Evolutionary conservation across 2,797 vertebrate genomes (phyloP).

Genomic region (Halcyon chelicuti): DNA sequence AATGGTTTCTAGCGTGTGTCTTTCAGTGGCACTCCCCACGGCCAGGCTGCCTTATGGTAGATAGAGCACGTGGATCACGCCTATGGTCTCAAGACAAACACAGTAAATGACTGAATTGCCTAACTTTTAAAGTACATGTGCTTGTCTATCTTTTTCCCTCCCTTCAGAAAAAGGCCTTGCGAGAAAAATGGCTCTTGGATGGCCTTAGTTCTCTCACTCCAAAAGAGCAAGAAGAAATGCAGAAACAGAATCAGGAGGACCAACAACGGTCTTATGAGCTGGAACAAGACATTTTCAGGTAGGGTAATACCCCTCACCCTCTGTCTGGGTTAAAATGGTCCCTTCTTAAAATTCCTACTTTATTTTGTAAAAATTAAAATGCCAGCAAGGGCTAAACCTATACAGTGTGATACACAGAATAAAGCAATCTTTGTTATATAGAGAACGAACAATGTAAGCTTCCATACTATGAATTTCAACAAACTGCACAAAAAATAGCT

Average conservation of each 20-base stretch:
- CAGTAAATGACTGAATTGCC: background rate
- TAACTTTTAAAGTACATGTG: background rate
- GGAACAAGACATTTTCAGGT: constrained; percentile 90
- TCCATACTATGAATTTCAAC: background rate
- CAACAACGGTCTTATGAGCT: constrained; percentile 84
- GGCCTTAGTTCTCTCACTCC: constrained; percentile 87
- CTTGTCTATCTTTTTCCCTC: background rate
- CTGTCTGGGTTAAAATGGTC: background rate
- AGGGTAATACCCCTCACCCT: background rate
- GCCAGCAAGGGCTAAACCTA: background rate
- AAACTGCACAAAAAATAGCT: background rate
- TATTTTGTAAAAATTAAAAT: background rate
- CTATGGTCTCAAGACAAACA: background rate
- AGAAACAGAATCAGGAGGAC: constrained; percentile 86
- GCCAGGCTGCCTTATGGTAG: background rate
- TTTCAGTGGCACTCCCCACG: background rate
- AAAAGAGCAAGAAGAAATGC: constrained; percentile 90
- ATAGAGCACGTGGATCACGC: background rate
- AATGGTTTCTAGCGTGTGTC: background rate
- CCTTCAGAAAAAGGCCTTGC: constrained; percentile 90
- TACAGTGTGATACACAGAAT: background rate
- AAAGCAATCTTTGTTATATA: background rate
- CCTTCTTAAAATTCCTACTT: background rate
- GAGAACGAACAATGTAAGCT: background rate
- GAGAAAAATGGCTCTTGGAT: constrained; percentile 97